Evolutionary conservation across 2,113 vertebrate genomes (phyloP), one percentile per base, ranked within the genome.

Genomic region (Chiloscyllium plagiosum): DNA sequence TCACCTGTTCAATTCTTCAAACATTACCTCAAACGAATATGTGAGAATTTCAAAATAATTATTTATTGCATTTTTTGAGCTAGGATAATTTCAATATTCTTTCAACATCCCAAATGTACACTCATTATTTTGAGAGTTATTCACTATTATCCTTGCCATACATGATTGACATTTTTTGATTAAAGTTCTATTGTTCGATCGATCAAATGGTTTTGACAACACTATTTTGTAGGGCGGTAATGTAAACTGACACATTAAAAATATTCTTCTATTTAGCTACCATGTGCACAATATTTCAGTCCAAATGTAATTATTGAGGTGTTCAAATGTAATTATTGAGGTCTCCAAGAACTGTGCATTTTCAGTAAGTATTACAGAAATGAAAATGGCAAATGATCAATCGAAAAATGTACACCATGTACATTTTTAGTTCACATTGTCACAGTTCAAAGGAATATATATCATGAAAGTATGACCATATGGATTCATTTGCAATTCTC

Each of bases 401-500:
- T 93, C 37, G 29, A 37, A 65, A 65, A 92, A 29, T 20, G 22
- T 0, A 6, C 29, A n/a, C 24, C 0, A 0, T 93, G 61, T 93
- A 37, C 5, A 37, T 37, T 66, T 65, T 93, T 93, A 20, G 15
- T 37, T 93, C 17, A 93, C 1, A 37, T 65, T 65, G 26, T 93
- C 61, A 66, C 37, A 42, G 37, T 37, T 93, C 33, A 37, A 33
- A 66, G 8, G 61, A 93, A 65, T 66, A 42, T 68, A 66, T 92
- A 20, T 37, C 89, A 93, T 93, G 15, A 19, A 93, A 66, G n/a
- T 93, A 42, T 95, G 70, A 47, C 29, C 68, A 70, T 8, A 70
- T 94, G 93, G 66, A 94, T 72, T 95, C 66, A 95, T 47, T 24
- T 72, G 68, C 93, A 69, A 95, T 95, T 95, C 93, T 95, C 42